Evolutionary conservation across 2,888 invertebrate species (phyloP), one percentile per base, ranked within the genome.

Genomic region (Drosophila percnosoma): DNA sequence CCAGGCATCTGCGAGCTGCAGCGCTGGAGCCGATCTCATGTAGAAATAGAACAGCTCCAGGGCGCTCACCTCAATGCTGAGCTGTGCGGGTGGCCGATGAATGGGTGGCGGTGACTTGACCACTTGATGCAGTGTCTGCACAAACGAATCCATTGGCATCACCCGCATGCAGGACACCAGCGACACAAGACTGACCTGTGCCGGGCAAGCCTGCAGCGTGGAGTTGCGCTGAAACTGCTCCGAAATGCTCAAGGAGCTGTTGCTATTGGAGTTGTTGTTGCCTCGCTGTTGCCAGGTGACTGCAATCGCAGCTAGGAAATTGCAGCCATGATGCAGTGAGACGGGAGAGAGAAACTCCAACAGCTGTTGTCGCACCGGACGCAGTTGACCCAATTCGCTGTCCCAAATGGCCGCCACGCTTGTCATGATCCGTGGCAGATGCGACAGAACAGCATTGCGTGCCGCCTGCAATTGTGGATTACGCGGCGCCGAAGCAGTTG

Each of bases 311-410:
- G 96, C 96, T 67, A 98, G 93, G 86, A 98, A 96, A 90, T 96
- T 96, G 21, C 95, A 94, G 15, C 97, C 96, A 92, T 98, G 97
- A 90, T 97, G 96, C 64, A 96, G 95, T 10, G 97, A 96, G 58
- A 98, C 95, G 0, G 98, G 98, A 85, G 97, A 97, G 6, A 98
- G 93, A 80, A 98, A 96, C 91, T 97, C 97, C 82, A 98, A 93
- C 55, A 98, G 94, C 83, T 97, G 96, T 82, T 97, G 96, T 74
- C 96, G 95, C 15, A 97, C 96, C 34, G 92, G 92, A 1, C 93
- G 87, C 62, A 93, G 75, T 65, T 93, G 93, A 0, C 93, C 93
- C 76, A 96, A 94, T 91, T 96, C 94, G 40, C 96, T 96, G 88
- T 96, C 96, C 97, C 98, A 98, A 48, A 98, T 93, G 45, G 95